phyloP scores from a whole-genome alignment of 1,140 invertebrate genomes.

The Oedothorax gibbosus region DNA sequence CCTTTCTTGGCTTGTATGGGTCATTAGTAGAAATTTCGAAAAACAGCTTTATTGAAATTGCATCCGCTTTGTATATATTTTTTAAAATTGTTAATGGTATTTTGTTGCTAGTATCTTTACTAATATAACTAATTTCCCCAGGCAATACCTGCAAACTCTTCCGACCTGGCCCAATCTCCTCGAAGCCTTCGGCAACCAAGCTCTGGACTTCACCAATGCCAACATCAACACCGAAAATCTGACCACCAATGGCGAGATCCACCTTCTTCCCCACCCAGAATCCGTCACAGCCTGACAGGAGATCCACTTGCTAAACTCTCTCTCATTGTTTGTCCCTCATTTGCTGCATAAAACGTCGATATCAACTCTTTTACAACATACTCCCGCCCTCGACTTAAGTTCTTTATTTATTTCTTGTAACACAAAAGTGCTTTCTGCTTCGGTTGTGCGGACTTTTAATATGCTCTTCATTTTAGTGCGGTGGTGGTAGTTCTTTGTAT shows the following conservation, averaged over 20 bases:
- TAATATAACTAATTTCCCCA: not conserved
- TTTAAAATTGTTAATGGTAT: not conserved
- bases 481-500: constrained; percentile 2
- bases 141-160: constrained; percentile 48
- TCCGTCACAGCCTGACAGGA: constrained; percentile 43
- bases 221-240: constrained; percentile 26
- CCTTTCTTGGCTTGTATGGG: no score
- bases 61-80: not conserved
- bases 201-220: constrained; percentile 39
- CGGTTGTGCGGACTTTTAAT: not conserved
- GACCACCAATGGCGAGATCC: constrained; percentile 1
- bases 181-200: constrained; percentile 44
- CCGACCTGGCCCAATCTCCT: constrained; percentile 54
- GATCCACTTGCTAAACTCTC: not conserved
- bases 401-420: not conserved
- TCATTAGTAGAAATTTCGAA: not conserved
- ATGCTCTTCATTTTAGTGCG: not conserved
- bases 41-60: not conserved
- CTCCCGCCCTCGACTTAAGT: not conserved
- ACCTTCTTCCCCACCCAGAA: constrained; percentile 30
- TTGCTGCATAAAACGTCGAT: not conserved
- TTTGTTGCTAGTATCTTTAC: not conserved
- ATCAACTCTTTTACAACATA: not conserved
- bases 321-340: not conserved
- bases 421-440: not conserved